Evolutionary conservation across 1,140 invertebrate species (phyloP).

Genomic region (Sinonovacula constricta): DNA sequence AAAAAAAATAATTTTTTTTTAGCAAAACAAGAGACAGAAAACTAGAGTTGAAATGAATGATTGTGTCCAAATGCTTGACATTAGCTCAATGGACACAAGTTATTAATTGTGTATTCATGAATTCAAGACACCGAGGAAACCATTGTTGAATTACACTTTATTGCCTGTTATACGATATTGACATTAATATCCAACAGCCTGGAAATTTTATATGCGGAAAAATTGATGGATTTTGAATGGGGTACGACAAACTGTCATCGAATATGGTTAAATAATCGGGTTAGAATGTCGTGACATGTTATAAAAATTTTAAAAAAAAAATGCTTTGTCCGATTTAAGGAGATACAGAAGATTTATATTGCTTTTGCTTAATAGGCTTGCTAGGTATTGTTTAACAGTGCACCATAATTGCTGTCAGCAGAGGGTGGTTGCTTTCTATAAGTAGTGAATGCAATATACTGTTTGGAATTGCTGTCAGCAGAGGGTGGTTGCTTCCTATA

Average conservation of each 20-base stretch:
- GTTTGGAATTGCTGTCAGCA: too few relatives aligned
- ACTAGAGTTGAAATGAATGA: conserved; percentile 35
- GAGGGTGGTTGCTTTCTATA: too few relatives aligned
- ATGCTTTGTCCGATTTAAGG: too few relatives aligned
- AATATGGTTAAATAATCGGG: neutral
- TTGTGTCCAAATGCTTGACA: conserved; percentile 37
- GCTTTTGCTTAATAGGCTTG: too few relatives aligned
- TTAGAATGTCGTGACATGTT: neutral
- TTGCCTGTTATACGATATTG: conserved; percentile 42
- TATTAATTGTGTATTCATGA: conserved; percentile 39
- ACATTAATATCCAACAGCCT: conserved; percentile 25
- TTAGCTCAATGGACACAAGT: neutral
- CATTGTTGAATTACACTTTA: conserved; percentile 12
- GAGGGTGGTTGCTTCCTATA: too few relatives aligned
- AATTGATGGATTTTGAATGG: conserved; percentile 42
- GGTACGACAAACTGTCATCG: neutral
- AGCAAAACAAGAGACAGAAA: too few relatives aligned
- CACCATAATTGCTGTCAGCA: too few relatives aligned
- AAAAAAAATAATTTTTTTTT: too few relatives aligned
- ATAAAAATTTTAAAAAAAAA: neutral
- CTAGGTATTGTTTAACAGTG: too few relatives aligned
- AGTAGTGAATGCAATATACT: too few relatives aligned
- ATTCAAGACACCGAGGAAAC: conserved; percentile 8
- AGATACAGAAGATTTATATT: too few relatives aligned
- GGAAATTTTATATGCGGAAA: conserved; percentile 23